Percentiles rank a stretch among this genome's conserved stretches.
phyloP scores from a whole-genome alignment of 2,113 vertebrate species.

The Eulacestoma nigropectus region DNA sequence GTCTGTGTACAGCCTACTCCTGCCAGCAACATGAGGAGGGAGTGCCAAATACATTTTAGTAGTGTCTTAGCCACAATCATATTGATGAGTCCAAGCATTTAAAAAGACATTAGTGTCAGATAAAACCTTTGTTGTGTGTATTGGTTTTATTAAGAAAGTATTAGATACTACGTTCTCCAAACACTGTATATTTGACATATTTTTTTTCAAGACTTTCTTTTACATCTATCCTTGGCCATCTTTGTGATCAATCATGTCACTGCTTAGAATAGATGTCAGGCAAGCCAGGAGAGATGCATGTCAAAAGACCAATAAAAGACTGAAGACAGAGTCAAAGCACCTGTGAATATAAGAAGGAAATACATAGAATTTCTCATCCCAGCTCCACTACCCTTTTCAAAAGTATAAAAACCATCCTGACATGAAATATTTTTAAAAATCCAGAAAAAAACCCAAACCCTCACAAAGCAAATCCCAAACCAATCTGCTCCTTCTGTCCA shows the following conservation, averaged over 20 bases:
- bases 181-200: neutral
- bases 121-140: neutral
- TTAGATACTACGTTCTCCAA: neutral
- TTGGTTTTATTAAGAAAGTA: neutral
- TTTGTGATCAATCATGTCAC: neutral
- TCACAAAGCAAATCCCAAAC: neutral
- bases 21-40: neutral
- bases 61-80: neutral
- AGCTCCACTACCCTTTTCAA: neutral
- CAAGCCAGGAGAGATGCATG: neutral
- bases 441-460: neutral
- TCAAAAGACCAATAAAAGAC: neutral
- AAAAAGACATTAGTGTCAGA: neutral
- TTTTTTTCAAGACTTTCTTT: neutral
- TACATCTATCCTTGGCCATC: neutral
- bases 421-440: neutral
- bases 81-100: neutral
- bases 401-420: neutral
- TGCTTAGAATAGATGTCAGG: neutral
- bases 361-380: neutral
- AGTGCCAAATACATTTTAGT: constrained; percentile 3
- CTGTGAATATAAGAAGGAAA: neutral
- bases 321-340: neutral
- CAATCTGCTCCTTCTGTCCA: neutral
- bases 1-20: neutral